Conservation (phyloP, 2,113 vertebrate genomes). For the Urocitellus parryii region DNA sequence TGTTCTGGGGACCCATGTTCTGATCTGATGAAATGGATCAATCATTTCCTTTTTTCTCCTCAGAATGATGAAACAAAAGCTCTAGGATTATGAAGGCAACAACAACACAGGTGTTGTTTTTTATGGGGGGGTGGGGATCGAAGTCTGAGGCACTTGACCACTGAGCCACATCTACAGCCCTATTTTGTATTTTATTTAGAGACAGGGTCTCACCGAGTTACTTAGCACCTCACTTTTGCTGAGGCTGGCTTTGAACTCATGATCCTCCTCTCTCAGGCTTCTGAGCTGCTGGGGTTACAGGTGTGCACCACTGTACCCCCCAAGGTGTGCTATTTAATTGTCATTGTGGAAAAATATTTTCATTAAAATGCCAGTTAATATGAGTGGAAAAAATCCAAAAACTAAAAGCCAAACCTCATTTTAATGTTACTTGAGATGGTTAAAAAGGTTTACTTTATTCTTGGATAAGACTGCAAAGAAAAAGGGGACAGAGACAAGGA, state of each 20-base stretch:
- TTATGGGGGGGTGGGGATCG: no score
- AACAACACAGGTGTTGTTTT: not conserved
- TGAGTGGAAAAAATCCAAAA: constrained; percentile 11
- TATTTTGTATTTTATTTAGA: no score
- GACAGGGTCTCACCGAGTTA: no score
- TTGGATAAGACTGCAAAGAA: not conserved
- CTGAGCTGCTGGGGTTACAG: no score
- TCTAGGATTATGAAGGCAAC: not conserved
- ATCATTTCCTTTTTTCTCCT: not conserved
- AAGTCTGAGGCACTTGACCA: no score
- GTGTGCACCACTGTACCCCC: no score
- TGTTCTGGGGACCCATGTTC: not conserved
- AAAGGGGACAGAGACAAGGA: no score
- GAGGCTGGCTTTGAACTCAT: no score
- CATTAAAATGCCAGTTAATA: constrained; percentile 16
- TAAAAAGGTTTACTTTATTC: not conserved
- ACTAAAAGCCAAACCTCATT: not conserved
- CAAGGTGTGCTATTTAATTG: not conserved
- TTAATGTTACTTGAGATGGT: not conserved
- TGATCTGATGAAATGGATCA: not conserved
- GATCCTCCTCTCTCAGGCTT: no score
- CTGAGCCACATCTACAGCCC: no score
- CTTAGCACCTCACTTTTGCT: no score
- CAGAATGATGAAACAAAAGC: not conserved
- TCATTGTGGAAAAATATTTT: not conserved